Evolutionary conservation across 2,888 invertebrate species (phyloP), one percentile per base, ranked within the genome.

Genomic region (Adineta ricciae): DNA sequence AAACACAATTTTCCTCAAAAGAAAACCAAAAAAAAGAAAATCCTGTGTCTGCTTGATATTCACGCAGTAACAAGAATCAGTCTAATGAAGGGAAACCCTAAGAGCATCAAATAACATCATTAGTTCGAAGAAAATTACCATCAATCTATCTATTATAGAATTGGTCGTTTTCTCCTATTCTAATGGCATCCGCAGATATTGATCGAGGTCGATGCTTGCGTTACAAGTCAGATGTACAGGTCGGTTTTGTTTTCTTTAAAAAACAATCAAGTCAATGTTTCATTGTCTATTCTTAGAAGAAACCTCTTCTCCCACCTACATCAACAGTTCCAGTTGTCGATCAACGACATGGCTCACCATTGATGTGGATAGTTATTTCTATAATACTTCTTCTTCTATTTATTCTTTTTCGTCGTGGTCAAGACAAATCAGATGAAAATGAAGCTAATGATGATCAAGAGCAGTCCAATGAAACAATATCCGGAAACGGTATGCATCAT

Each of bases 151-250:
- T 64, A 32, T 64, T 19, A 64, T 64, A 64, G 64, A 64, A 64
- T 64, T 32, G 24, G 32, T 36, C 64, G 32, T 64, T 32, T 27
- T 27, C 64, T 64, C 32, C 64, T 64, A 27, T 64, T 5, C 19
- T 27, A 19, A 64, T 64, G 64, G 64, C 32, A 64, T 19, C 64
- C 16, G 7, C 32, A 7, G 32, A 64, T 64, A 19, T 19, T 64
- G 32, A 64, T 64, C 16, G 19, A n/a, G 78, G 78, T 14, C 38
- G 78, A 78, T 78, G 78, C 41, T 78, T 78, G 19, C 38, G 78
- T 41, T 78, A 78, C n/a, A 78, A 78, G 78, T 78, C 78, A 78
- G 78, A 78, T 78, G 8, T 78, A 78, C n/a, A 78, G 78, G 78
- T 78, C 41, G 24, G 78, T 78, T 78, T 9, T n/a, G 21, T 78